A percentile compares a stretch with the other conserved stretches of the same genome.
phyloP scores from a whole-genome alignment of 2,888 invertebrate genomes.

The Yponomeuta evonymella region DNA sequence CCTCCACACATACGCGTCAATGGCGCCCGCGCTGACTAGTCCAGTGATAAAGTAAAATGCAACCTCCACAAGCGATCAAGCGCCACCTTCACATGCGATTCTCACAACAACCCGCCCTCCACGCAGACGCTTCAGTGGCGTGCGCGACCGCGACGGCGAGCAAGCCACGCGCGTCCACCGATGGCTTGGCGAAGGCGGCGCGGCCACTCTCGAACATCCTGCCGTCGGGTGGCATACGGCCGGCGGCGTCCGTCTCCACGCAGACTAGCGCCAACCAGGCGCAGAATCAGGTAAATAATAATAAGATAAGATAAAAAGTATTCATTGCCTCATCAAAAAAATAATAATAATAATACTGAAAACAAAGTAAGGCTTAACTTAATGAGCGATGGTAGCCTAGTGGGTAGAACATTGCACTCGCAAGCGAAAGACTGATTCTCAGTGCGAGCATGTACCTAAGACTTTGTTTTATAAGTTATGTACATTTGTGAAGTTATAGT shows the following conservation, averaged over 20 bases:
- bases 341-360: no score
- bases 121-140: slow-evolving; percentile 50
- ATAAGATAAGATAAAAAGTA: neutral
- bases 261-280: slow-evolving; percentile 81
- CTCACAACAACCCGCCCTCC: neutral
- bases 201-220: slow-evolving; percentile 77
- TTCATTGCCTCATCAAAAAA: no score
- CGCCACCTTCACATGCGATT: neutral
- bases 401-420: no score
- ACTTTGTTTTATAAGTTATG: no score
- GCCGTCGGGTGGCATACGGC: slow-evolving; percentile 79
- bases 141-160: slow-evolving; percentile 46
- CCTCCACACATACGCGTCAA: neutral
- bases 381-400: no score
- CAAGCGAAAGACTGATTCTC: no score
- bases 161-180: slow-evolving; percentile 60
- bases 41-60: neutral
- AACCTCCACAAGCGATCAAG: no score
- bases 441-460: no score
- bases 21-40: neutral
- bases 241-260: slow-evolving; percentile 89
- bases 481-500: no score
- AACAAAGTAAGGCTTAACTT: no score
- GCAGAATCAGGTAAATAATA: slow-evolving; percentile 32
- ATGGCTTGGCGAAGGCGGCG: slow-evolving; percentile 58